These are phyloP conservation scores for Ptychobarbus kaznakovi DNA, from an alignment of 2,797 vertebrate genomes.

Conservation along the genomic window DNA sequence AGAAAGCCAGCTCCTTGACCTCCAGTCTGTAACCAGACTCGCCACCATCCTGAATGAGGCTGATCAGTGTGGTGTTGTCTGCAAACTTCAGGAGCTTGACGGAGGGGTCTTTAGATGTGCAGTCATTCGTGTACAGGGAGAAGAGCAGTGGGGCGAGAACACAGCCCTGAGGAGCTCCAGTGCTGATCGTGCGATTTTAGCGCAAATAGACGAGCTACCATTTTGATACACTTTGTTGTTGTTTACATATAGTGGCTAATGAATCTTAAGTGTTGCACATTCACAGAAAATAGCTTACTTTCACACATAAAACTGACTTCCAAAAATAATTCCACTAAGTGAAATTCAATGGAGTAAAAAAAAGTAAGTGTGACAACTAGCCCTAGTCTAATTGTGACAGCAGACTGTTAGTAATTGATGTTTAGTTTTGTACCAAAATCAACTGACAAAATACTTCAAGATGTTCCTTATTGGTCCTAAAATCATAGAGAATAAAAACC, in stretches of 20 bases:
- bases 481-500: constrained; percentile 7
- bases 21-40: too few relatives aligned
- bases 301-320: background rate
- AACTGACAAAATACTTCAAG: constrained; percentile 20
- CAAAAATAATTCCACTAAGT: background rate
- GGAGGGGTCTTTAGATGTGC: too few relatives aligned
- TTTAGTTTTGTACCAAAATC: background rate
- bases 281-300: background rate
- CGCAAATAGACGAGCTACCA: too few relatives aligned
- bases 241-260: background rate
- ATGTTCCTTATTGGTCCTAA: constrained; percentile 18
- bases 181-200: too few relatives aligned
- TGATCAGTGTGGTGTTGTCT: too few relatives aligned
- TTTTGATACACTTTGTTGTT: too few relatives aligned
- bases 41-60: too few relatives aligned
- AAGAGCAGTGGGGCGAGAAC: too few relatives aligned
- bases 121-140: too few relatives aligned
- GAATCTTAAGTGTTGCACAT: background rate
- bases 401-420: background rate
- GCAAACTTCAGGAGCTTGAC: too few relatives aligned
- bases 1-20: too few relatives aligned
- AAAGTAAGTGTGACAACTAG: background rate
- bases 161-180: too few relatives aligned
- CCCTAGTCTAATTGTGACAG: background rate
- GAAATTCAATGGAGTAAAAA: background rate